Evolutionary conservation across 2,888 invertebrate genomes (phyloP).

Genomic region (Acleris sparsana): DNA sequence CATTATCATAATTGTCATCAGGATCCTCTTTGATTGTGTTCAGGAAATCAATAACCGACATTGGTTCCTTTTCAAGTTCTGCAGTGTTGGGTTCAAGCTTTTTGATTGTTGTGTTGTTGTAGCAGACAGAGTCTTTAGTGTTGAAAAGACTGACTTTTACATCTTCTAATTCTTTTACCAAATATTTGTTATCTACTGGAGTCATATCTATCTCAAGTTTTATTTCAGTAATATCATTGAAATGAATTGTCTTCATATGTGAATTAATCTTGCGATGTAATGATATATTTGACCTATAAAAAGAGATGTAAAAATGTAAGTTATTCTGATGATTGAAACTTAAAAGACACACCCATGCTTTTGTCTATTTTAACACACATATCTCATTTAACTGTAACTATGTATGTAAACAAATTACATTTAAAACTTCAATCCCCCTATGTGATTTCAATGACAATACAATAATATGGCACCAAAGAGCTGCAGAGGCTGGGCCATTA

Average conservation of each 20-base stretch:
- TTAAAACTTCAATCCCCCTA: too few relatives aligned
- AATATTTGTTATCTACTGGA: slow-evolving; percentile 40
- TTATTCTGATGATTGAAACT: neutral
- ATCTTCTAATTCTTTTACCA: slow-evolving; percentile 36
- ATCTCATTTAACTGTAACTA: too few relatives aligned
- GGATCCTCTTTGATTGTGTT: slow-evolving; percentile 52
- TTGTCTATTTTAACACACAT: too few relatives aligned
- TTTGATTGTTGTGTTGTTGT: slow-evolving; percentile 41
- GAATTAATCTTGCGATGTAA: slow-evolving; percentile 45
- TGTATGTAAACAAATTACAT: too few relatives aligned
- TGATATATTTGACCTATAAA: slow-evolving; percentile 54
- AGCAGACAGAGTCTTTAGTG: slow-evolving; percentile 20
- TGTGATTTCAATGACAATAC: too few relatives aligned
- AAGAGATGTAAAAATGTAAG: slow-evolving; percentile 4
- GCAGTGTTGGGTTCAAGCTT: slow-evolving; percentile 41
- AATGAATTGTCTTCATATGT: slow-evolving; percentile 49
- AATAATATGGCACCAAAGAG: too few relatives aligned
- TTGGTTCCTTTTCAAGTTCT: slow-evolving; percentile 36
- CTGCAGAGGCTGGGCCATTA: too few relatives aligned
- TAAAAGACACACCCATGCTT: too few relatives aligned
- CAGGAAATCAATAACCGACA: slow-evolving; percentile 55
- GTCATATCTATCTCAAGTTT: slow-evolving; percentile 46
- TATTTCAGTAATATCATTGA: slow-evolving; percentile 57
- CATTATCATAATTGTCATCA: slow-evolving; percentile 43
- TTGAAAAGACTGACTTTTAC: slow-evolving; percentile 37